Evolutionary conservation across 2,888 invertebrate species (phyloP), one percentile per base, ranked within the genome.

Genomic region (Callyntrura guangdongensis): DNA sequence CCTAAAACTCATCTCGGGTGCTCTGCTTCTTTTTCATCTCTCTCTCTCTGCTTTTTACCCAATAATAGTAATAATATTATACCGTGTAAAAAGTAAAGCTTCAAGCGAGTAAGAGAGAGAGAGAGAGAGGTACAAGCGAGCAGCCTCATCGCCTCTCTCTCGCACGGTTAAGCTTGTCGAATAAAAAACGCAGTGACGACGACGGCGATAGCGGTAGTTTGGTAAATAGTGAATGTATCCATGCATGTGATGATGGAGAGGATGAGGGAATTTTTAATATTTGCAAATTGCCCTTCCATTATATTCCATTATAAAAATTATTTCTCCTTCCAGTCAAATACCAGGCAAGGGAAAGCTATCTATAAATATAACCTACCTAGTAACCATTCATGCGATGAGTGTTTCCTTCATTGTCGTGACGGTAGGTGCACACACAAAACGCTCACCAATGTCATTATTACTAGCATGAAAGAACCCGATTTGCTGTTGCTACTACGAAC

Each of bases 301-400:
- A 91, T 92, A 92, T 93, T 91, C 93, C 92, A 93, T 93, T 93
- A 93, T 89, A 92, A 90, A 93, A 93, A 92, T 93, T 93, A 92
- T 92, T 93, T 92, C 91, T 88, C 88, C 74, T 69, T 64, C 59
- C 56, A 74, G 83, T 67, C 49, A 88, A 61, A 47, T 12, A 59
- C 45, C 56, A 72, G 56, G 45, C 56, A 64, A 20, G 67, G 56
- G 17, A 20, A 77, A 49, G 22, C 36, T 36, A 36, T 36, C 36
- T 36, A 36, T 36, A 36, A 36, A 36, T 36, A 36, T 36, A 36
- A 36, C 36, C 36, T 4, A 36, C 49, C 25, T 53, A 77, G 77
- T 20, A 77, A 77, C 77, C 77, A 77, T 77, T 77, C 77, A 77
- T 53, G 49, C 77, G 53, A 56, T 53, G 17, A 8, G 20, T 77